Base-by-base conservation (phyloP, 2,888 invertebrate species). In the Scaptomyza tumidula region DNA sequence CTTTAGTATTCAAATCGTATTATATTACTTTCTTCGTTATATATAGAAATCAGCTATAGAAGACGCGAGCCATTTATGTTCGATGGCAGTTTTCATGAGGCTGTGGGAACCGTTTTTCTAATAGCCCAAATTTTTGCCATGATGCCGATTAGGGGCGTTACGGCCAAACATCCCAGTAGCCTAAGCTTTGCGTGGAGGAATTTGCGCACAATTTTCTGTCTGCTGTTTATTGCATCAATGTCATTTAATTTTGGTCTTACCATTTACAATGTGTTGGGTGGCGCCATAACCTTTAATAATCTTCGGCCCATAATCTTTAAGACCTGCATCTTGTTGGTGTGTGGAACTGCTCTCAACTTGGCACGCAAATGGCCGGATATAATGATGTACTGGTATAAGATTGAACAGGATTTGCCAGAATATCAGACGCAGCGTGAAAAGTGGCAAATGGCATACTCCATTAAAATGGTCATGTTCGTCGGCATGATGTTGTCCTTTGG, bases 321-420 rank as follows among this genome's bases (percentile, higher is more conserved):
- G 9, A 29, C 73, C 46, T 90, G 86, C 31, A 90, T 89, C 11
- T 62, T 90, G 7, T 45, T 87, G 6, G 88, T 87, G 0, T 74
- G 84, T 7, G 35, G 85, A 0, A 84, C 78, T 44, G 93, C 94
- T 50, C 85, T 94, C 6, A 90, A 89, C 63, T 85, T 94, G 70
- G 93, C 94, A 0, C 91, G 90, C 31, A 90, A 93, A 56, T 94
- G 94, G 94, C 94, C 94, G 3, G 81, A 78, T 14, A 87, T 94
- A 31, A 92, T 93, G 86, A 57, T 88, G 50, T 88, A 91, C 27
- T 94, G 94, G 94, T 89, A 92, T 50, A 90, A 91, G 59, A 89
- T 93, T 27, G 93, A 94, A 74, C 88, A 90, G 1, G 91, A 93
- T 73, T 80, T 93, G 58, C 92, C 91, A 2, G 80, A 61, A 44